Percentiles rank a stretch among this genome's conserved stretches.
phyloP scores from a whole-genome alignment of 2,888 invertebrate species.

The Clunio marinus region DNA sequence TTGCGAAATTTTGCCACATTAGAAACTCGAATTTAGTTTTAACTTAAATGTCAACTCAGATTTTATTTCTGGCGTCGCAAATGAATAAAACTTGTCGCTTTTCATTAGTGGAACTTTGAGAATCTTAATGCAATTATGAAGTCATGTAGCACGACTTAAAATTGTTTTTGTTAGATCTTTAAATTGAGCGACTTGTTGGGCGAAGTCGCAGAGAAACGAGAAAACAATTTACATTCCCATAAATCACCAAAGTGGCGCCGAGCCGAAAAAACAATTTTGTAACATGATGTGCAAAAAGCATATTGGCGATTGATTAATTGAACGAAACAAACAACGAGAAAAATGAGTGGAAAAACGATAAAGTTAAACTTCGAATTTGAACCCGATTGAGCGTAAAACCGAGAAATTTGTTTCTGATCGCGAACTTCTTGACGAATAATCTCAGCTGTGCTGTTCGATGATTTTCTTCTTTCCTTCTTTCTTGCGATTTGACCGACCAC shows the following conservation, averaged over 20 bases:
- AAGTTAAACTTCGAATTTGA: not conserved
- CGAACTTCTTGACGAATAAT: not conserved
- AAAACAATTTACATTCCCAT: not conserved
- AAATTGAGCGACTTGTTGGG: not conserved
- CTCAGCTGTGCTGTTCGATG: not conserved
- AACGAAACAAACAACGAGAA: not conserved
- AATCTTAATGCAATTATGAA: no score
- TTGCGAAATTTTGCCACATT: not conserved
- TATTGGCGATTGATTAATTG: conserved; percentile 4
- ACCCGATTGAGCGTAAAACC: not conserved
- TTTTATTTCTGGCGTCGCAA: no score
- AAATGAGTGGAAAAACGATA: not conserved
- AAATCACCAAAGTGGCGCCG: not conserved
- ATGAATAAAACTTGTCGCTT: no score
- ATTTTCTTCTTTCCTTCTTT: no score
- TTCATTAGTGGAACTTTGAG: no score
- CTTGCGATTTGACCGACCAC: not conserved
- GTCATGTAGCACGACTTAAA: no score
- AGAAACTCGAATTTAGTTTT: not conserved
- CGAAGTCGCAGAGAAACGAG: not conserved
- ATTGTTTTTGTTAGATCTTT: not conserved
- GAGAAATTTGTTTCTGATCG: not conserved
- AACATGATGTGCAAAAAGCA: not conserved
- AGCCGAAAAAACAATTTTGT: not conserved
- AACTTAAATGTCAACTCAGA: no score